Conservation (phyloP, 2,113 vertebrate genomes). For the Baryphthengus martii region DNA sequence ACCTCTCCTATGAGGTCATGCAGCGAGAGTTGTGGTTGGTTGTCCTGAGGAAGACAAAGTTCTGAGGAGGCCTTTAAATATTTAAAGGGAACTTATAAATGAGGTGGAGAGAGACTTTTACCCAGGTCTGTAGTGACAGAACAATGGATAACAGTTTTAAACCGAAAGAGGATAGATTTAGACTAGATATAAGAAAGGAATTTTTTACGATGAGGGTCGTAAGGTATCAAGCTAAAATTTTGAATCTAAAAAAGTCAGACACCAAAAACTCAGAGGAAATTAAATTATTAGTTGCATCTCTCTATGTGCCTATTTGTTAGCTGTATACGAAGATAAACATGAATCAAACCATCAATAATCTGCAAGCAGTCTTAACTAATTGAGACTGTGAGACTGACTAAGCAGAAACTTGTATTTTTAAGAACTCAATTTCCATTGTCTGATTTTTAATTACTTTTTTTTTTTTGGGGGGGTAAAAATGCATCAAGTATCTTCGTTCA, state of each 20-base stretch:
- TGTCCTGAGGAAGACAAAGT: too few relatives aligned
- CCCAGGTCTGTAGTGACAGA: background rate
- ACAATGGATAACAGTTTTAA: background rate
- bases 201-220: background rate
- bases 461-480: background rate
- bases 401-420: background rate
- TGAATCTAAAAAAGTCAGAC: background rate
- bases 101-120: background rate
- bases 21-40: too few relatives aligned
- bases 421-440: background rate
- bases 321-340: background rate
- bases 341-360: background rate
- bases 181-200: background rate
- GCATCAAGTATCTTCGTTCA: background rate
- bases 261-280: background rate
- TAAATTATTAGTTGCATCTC: background rate
- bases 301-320: background rate
- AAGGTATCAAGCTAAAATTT: background rate
- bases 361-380: background rate
- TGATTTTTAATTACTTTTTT: background rate
- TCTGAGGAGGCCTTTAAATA: too few relatives aligned
- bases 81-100: background rate
- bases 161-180: background rate
- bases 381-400: background rate
- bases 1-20: too few relatives aligned